Percentiles rank a stretch among this genome's conserved stretches.
phyloP scores from a whole-genome alignment of 2,797 vertebrate species.

The Capromys pilorides region DNA sequence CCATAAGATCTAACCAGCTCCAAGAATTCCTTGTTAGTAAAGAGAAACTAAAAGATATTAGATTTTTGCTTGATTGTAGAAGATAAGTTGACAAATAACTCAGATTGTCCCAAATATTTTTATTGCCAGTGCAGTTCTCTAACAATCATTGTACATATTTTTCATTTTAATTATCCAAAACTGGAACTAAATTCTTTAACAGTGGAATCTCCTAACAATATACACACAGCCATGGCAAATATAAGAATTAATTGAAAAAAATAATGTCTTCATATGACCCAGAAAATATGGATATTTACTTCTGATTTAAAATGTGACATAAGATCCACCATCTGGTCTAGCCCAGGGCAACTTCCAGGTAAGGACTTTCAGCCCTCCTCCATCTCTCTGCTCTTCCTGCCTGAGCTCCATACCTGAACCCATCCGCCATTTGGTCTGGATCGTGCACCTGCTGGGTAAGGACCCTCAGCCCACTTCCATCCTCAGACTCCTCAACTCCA shows the following conservation, averaged over 20 bases:
- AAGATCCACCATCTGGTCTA: too few relatives aligned
- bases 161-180: slow-evolving; percentile 5
- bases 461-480: too few relatives aligned
- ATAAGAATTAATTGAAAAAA: neutral
- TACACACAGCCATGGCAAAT: neutral
- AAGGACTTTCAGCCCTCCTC: too few relatives aligned
- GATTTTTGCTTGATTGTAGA: neutral
- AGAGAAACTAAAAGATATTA: neutral
- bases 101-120: neutral
- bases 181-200: neutral
- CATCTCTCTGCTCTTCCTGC: too few relatives aligned
- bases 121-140: neutral
- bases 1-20: neutral
- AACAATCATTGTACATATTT: neutral
- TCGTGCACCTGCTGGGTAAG: too few relatives aligned
- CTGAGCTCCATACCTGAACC: too few relatives aligned
- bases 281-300: neutral
- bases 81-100: neutral
- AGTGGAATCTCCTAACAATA: neutral
- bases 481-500: too few relatives aligned
- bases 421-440: too few relatives aligned
- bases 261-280: neutral
- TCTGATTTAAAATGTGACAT: neutral
- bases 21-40: neutral
- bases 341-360: too few relatives aligned